phyloP scores from a whole-genome alignment of 1,140 invertebrate species.

The Drosophila azteca region DNA sequence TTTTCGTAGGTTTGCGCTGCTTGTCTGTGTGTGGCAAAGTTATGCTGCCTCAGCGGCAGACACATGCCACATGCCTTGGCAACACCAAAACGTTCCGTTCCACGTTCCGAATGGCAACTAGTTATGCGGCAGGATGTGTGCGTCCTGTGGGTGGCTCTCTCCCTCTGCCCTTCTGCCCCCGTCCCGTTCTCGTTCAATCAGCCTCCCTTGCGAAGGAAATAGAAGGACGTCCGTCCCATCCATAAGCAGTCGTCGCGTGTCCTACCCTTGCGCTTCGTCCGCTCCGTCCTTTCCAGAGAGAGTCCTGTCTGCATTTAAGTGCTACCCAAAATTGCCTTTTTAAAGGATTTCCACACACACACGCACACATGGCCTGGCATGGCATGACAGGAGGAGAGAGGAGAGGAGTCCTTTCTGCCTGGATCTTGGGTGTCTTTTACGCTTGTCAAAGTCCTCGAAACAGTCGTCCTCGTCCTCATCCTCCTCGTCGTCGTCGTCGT shows the following conservation, averaged over 20 bases:
- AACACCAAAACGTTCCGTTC: conserved; percentile 45
- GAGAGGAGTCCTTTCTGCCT: conserved; percentile 25
- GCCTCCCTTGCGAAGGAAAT: conserved; percentile 25
- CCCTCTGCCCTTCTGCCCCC: too few relatives aligned
- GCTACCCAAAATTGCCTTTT: conserved; percentile 79
- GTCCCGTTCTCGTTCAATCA: conserved; percentile 11
- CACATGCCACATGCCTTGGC: conserved; percentile 61
- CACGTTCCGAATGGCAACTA: conserved; percentile 56
- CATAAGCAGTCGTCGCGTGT: conserved; percentile 33
- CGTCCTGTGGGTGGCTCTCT: conserved; percentile 18
- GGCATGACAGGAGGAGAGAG: conserved; percentile 13
- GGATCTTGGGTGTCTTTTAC: conserved; percentile 64
- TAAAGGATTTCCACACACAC: conserved; percentile 72
- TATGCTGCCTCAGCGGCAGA: too few relatives aligned
- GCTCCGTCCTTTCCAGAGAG: conserved; percentile 31
- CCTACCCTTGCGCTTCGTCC: conserved; percentile 40
- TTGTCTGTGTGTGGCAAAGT: too few relatives aligned
- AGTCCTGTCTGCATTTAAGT: conserved; percentile 73
- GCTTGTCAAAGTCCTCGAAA: conserved; percentile 71
- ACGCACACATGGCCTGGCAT: conserved; percentile 24
- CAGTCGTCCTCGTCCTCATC: conserved; percentile 29
- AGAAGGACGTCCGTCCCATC: conserved; percentile 2
- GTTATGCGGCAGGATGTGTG: conserved; percentile 66
- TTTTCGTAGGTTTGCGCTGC: too few relatives aligned
- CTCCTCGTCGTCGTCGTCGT: conserved; percentile 18